These are phyloP conservation scores for Ectropis crepuscularia DNA, from an alignment of 2,888 invertebrate species.

Conservation along the genomic window DNA sequence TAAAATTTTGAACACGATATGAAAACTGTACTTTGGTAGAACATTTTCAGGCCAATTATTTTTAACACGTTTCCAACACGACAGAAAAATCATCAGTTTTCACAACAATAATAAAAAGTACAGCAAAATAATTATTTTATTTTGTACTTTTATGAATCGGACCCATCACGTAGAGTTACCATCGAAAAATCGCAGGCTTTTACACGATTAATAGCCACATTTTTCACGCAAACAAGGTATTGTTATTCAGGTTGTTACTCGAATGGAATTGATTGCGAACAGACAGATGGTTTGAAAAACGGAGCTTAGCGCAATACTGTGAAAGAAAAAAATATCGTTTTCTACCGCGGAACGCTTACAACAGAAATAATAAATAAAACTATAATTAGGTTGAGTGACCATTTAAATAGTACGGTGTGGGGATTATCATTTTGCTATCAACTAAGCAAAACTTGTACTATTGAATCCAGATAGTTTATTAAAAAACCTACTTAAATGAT, in stretches of 20 bases:
- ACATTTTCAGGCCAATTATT: too few relatives aligned
- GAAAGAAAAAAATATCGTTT: slow-evolving; percentile 17
- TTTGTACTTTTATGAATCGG: neutral
- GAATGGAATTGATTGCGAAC: slow-evolving; percentile 55
- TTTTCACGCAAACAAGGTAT: slow-evolving; percentile 64
- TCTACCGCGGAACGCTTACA: neutral
- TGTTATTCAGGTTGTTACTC: slow-evolving; percentile 56
- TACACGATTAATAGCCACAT: slow-evolving; percentile 57
- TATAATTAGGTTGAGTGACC: neutral
- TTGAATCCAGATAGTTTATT: too few relatives aligned
- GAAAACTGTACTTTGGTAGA: too few relatives aligned
- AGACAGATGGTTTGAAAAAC: slow-evolving; percentile 47
- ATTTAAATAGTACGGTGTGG: too few relatives aligned
- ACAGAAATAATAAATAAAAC: neutral
- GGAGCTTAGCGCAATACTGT: slow-evolving; percentile 32
- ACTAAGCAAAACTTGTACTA: too few relatives aligned
- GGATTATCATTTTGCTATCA: too few relatives aligned
- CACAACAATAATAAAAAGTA: neutral
- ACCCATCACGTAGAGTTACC: slow-evolving; percentile 3
- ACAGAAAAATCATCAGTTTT: too few relatives aligned
- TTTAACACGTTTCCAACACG: too few relatives aligned
- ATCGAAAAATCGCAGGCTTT: slow-evolving; percentile 15
- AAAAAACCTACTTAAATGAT: too few relatives aligned
- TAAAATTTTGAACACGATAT: too few relatives aligned
- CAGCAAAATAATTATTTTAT: neutral